Percentiles rank a stretch among this genome's conserved stretches.
Conservation (phyloP, 2,888 invertebrate species). For the Pseudanteris insignis region DNA sequence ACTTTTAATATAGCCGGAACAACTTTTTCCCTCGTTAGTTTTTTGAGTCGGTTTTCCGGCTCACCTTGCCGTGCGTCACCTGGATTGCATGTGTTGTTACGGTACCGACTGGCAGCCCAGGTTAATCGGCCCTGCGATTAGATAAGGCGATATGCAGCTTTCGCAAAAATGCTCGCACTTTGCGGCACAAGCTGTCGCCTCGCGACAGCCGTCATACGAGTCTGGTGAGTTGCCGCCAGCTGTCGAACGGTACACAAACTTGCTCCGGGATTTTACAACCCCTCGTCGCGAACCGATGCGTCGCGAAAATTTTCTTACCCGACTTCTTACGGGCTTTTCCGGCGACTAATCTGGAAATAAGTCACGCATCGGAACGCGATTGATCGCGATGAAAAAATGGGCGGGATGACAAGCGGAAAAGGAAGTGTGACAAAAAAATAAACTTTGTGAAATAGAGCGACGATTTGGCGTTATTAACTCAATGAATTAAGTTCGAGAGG, state of each 20-base stretch:
- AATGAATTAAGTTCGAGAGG: conserved; percentile 16
- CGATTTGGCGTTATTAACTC: not conserved
- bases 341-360: conserved; percentile 17
- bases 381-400: too few species aligned
- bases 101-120: not conserved
- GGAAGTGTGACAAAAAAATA: not conserved
- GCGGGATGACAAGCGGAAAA: too few species aligned
- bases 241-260: conserved; percentile 37
- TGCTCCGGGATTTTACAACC: conserved; percentile 33
- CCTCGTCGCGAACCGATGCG: conserved; percentile 6
- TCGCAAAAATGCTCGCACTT: conserved; percentile 17
- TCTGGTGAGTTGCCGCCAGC: conserved; percentile 41
- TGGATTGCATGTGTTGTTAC: conserved; percentile 9
- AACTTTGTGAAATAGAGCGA: not conserved
- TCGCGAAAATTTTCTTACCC: conserved; percentile 21
- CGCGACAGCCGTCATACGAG: conserved; percentile 46
- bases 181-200: conserved; percentile 41
- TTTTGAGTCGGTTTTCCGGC: not conserved
- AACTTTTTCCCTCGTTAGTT: not conserved
- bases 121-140: conserved; percentile 34
- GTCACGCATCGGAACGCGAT: too few species aligned
- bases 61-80: conserved; percentile 6
- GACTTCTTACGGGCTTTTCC: conserved; percentile 16
- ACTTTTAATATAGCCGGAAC: too few species aligned
- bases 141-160: conserved; percentile 34